A percentile compares a stretch with the other conserved stretches of the same genome.
Evolutionary conservation across 2,797 vertebrate species (phyloP).

Genomic region (Hoplostethus mediterraneus): DNA sequence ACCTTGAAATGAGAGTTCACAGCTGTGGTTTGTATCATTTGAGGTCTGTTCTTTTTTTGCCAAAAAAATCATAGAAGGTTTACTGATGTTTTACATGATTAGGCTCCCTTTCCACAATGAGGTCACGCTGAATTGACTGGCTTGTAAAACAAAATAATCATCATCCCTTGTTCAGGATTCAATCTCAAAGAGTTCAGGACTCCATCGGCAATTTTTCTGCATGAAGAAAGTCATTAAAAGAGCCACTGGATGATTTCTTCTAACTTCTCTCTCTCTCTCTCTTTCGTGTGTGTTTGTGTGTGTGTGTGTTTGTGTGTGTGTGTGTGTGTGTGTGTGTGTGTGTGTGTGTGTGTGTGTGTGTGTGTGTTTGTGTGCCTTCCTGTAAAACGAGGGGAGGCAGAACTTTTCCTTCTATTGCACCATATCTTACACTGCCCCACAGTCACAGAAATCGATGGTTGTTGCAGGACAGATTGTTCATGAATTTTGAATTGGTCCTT

Average conservation of each 20-base stretch:
- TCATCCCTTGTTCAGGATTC: background rate
- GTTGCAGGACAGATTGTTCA: constrained; percentile 88
- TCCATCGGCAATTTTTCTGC: background rate
- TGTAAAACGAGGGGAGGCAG: constrained; percentile 71
- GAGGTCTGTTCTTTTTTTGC: constrained; percentile 24
- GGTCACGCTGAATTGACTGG: constrained; percentile 11
- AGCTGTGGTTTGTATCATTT: constrained; percentile 14
- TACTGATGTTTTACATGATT: constrained; percentile 25
- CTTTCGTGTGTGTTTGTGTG: background rate
- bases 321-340: constrained; percentile 16
- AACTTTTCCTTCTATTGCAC: constrained; percentile 78
- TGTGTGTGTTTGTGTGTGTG: constrained; percentile 29
- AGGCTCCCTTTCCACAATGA: constrained; percentile 28
- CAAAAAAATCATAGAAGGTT: constrained; percentile 8
- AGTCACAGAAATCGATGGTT: constrained; percentile 83
- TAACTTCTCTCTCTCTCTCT: constrained; percentile 7
- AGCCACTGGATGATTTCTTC: background rate
- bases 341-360: background rate
- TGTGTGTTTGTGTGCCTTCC: constrained; percentile 43
- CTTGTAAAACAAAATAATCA: constrained; percentile 28
- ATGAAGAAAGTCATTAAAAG: background rate
- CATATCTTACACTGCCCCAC: constrained; percentile 81
- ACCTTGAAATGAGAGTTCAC: constrained; percentile 5
- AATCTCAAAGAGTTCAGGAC: too few species aligned
- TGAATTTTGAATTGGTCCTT: constrained; percentile 88